These are phyloP conservation scores for Rhodeus uyekii DNA, from an alignment of 2,797 vertebrate genomes.

Conservation along the genomic window DNA sequence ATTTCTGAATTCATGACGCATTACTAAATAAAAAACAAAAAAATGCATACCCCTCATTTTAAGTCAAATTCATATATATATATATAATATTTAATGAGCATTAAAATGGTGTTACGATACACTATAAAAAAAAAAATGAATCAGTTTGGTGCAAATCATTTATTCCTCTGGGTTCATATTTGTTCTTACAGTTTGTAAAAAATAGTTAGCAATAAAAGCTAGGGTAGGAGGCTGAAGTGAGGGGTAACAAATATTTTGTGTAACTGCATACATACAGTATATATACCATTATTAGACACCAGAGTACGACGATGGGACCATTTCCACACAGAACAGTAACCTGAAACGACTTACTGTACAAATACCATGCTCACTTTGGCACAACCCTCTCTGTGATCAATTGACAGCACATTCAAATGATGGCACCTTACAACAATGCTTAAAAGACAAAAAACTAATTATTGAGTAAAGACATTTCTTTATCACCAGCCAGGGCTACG, in stretches of 20 bases:
- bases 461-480: constrained; percentile 1
- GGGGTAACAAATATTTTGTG: constrained; percentile 49
- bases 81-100: not conserved
- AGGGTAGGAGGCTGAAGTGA: constrained; percentile 57
- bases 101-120: not conserved
- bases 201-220: constrained; percentile 78
- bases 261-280: constrained; percentile 57
- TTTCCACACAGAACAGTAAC: constrained; percentile 37
- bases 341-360: constrained; percentile 39
- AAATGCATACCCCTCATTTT: not conserved
- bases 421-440: constrained; percentile 27
- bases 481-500: not conserved
- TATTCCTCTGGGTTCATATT: constrained; percentile 82
- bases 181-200: constrained; percentile 87
- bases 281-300: constrained; percentile 53
- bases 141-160: constrained; percentile 83
- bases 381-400: constrained; percentile 44
- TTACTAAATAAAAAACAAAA: not conserved
- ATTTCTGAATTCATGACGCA: not conserved
- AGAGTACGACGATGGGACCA: constrained; percentile 52
- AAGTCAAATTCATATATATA: not conserved
- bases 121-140: constrained; percentile 1
- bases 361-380: constrained; percentile 50
- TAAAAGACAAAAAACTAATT: constrained; percentile 6
- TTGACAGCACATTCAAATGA: constrained; percentile 28